Base-by-base conservation (phyloP, 2,888 invertebrate genomes). In the Onchidella celtica region DNA sequence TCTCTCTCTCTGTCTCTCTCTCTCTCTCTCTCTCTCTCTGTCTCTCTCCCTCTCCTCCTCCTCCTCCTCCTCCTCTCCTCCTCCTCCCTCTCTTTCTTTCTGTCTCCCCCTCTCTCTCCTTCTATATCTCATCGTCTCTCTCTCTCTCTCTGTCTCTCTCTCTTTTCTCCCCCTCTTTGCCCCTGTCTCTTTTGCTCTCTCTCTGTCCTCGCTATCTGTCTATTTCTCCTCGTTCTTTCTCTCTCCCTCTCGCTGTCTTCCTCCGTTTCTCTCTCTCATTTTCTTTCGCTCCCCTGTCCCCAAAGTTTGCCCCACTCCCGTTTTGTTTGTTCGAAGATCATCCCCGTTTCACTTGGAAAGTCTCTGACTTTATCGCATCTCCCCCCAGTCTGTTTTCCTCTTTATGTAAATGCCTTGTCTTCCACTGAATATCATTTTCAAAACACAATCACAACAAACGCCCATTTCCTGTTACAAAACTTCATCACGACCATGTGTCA, bases 41-140 rank as follows among this genome's bases (percentile, higher is more conserved):
- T 47, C 47, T 47, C 17, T 47, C 47, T 47, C 47, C 47, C 17
- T 47, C 6, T 6, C 47, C 17, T 17, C 17, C 9, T 47, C 47
- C 17, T 17, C 6, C 47, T 47, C 47, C 17, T 17, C 17, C 47
- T 17, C 47, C 17, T 6, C 17, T 17, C 17, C 47, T 47, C 47
- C 17, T 17, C 17, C 17, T 47, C 47, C 17, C 17, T 47, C 47
- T 66, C 66, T 66, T 4, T 66, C 36, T 38, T 24, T 69, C 36
- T 38, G n/a, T 69, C 36, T 69, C 38, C 38, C 36, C 38, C 38
- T 69, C 36, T 69, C 38, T 69, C n/a, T 38, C 38, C 38, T 14
- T 69, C 38, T 11, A 4, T 11, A 11, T 70, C 38, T n/a, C 11
- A 40, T n/a, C 40, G 3, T 70, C 38, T 24, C 27, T 24, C 27